These are phyloP conservation scores for Troglohyphantes excavatus DNA, from an alignment of 2,888 invertebrate genomes.

Conservation along the genomic window DNA sequence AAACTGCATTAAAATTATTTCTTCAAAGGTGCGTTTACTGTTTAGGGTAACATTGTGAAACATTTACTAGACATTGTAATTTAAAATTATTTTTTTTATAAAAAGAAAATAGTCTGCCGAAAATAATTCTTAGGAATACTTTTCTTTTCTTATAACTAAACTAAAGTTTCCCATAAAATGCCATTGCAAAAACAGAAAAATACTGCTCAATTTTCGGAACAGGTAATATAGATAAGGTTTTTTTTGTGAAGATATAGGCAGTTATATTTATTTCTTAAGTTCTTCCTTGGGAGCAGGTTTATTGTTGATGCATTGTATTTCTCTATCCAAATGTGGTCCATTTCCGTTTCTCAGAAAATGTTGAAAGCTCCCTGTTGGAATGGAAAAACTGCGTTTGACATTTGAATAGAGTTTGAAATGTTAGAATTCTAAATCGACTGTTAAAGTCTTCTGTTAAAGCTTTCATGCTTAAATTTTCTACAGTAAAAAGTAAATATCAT, in stretches of 20 bases:
- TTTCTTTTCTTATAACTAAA: neutral
- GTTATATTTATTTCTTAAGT: neutral
- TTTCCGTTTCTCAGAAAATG: conserved; percentile 23
- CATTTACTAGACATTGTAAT: too few relatives aligned
- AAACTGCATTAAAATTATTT: too few relatives aligned
- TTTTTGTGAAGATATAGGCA: neutral
- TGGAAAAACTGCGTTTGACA: conserved; percentile 49
- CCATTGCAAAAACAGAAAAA: neutral
- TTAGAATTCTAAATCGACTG: neutral
- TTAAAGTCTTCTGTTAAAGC: neutral
- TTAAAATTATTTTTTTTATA: too few relatives aligned
- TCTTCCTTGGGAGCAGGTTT: neutral
- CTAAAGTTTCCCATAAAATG: neutral
- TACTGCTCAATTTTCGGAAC: neutral
- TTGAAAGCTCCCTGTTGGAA: conserved; percentile 23
- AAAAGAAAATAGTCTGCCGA: neutral
- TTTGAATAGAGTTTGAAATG: conserved; percentile 32
- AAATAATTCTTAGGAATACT: neutral
- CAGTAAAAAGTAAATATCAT: neutral
- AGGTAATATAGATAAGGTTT: neutral
- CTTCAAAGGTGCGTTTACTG: too few relatives aligned
- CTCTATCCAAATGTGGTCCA: conserved; percentile 2
- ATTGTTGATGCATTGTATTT: neutral
- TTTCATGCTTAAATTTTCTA: neutral
- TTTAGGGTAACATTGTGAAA: too few relatives aligned